Evolutionary conservation across 2,113 vertebrate species (phyloP), one percentile per base, ranked within the genome.

Genomic region (Aviceda subcristata): DNA sequence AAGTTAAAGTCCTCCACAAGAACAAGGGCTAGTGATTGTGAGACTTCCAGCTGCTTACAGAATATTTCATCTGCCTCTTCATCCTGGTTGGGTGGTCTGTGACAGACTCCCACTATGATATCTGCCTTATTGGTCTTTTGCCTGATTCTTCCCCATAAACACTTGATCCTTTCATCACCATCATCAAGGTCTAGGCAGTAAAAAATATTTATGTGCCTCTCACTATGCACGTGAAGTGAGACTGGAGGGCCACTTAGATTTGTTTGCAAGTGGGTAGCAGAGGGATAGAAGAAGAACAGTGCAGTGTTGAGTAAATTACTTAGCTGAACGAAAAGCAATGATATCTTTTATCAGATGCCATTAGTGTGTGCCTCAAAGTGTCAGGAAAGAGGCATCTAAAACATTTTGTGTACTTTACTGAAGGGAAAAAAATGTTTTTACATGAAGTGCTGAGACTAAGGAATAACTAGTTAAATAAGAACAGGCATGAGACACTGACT

Each of bases 321-420:
- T 80, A 79, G 50, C 59, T 36, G 66, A 85, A 96, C 83, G 59
- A 91, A 97, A 96, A 92, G 84, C 75, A 87, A 67, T 93, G 66
- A 59, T 39, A 79, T 91, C 46, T 96, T 95, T 96, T 79, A 92
- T 86, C 75, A 97, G 92, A 87, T 63, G 62, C 36, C 43, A 57
- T 93, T 86, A 88, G 36, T 22, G 4, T n/a, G 78, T 64, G 36
- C 63, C 55, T 88, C 57, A 15, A 55, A 81, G 45, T 72, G 22
- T 90, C 94, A 92, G 86, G 41, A 86, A 93, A 60, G 74, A 93
- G 45, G 76, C 62, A 56, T 69, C 39, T 78, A 63, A 94, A 92
- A 85, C 57, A 77, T 74, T 78, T 91, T 17, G 13, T 62, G 6
- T 51, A 46, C 23, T 87, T 26, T 77, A 71, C 19, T 68, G 73